A percentile compares a stretch with the other conserved stretches of the same genome.
Evolutionary conservation across 2,113 vertebrate species (phyloP).

Genomic region (Proteles cristata): DNA sequence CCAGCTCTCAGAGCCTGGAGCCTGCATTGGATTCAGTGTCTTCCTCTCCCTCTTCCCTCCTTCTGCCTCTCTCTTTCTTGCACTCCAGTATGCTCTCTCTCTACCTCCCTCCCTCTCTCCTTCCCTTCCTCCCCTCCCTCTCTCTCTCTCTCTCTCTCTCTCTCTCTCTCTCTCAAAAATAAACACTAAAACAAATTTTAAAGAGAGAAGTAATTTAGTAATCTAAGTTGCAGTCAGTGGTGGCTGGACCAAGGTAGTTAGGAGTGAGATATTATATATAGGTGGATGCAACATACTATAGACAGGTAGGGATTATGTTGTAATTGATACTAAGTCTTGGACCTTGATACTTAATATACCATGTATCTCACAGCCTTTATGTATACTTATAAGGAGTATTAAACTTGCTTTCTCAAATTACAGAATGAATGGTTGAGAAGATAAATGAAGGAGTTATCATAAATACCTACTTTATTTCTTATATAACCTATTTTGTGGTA

Average conservation of each 20-base stretch:
- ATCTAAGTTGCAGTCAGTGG: not conserved
- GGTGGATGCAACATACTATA: not conserved
- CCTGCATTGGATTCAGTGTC: too few species aligned
- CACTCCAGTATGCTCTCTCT: too few species aligned
- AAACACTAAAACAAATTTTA: not conserved
- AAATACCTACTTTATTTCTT: not conserved
- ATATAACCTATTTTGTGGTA: not conserved
- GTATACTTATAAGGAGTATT: not conserved
- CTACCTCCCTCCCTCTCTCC: too few species aligned
- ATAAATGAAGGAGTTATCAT: not conserved
- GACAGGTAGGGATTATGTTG: not conserved
- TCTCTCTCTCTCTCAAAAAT: too few species aligned
- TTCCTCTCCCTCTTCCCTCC: too few species aligned
- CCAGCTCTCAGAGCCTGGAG: too few species aligned
- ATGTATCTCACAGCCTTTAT: not conserved
- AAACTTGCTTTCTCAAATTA: not conserved
- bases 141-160: too few species aligned
- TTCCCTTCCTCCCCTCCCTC: too few species aligned
- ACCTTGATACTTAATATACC: not conserved
- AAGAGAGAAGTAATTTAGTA: not conserved
- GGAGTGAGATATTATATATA: not conserved
- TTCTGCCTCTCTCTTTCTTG: too few species aligned
- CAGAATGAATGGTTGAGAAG: not conserved
- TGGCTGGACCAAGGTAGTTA: not conserved
- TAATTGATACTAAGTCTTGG: not conserved